Conservation (phyloP, 2,113 vertebrate genomes). For the Sylvia atricapilla region DNA sequence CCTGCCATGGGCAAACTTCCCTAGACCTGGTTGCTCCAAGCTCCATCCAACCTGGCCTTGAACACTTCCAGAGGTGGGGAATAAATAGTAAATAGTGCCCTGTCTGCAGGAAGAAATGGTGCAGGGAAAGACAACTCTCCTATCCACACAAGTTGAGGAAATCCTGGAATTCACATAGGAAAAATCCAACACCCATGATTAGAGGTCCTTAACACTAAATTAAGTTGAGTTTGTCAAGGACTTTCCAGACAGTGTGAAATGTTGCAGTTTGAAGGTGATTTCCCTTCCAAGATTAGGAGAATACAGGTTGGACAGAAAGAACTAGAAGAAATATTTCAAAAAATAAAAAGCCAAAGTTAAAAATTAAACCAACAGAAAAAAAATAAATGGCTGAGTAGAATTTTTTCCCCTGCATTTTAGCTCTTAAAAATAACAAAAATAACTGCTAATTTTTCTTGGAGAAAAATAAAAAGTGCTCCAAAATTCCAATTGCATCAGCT, state of each 20-base stretch:
- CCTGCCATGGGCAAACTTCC: not conserved
- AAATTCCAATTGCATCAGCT: not conserved
- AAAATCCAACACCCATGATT: not conserved
- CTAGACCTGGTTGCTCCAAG: not conserved
- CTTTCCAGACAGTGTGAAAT: not conserved
- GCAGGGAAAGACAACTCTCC: fast-evolving
- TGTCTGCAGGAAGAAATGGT: not conserved
- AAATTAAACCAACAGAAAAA: not conserved
- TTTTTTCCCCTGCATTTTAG: not conserved
- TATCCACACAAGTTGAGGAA: not conserved
- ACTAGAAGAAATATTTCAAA: not conserved
- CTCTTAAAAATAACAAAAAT: not conserved
- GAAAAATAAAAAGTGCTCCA: not conserved
- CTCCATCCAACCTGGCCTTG: fast-evolving
- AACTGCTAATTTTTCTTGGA: not conserved
- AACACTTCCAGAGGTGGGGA: not conserved
- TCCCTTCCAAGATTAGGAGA: not conserved
- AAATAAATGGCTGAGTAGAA: fast-evolving
- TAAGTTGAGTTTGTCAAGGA: not conserved
- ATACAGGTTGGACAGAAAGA: not conserved
- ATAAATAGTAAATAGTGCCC: not conserved
- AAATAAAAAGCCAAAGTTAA: not conserved
- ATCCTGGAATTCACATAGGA: not conserved
- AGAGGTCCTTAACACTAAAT: not conserved
- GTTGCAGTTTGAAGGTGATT: not conserved